Evolutionary conservation across 2,113 vertebrate species (phyloP).

Genomic region (Campylorhamphus procurvoides): DNA sequence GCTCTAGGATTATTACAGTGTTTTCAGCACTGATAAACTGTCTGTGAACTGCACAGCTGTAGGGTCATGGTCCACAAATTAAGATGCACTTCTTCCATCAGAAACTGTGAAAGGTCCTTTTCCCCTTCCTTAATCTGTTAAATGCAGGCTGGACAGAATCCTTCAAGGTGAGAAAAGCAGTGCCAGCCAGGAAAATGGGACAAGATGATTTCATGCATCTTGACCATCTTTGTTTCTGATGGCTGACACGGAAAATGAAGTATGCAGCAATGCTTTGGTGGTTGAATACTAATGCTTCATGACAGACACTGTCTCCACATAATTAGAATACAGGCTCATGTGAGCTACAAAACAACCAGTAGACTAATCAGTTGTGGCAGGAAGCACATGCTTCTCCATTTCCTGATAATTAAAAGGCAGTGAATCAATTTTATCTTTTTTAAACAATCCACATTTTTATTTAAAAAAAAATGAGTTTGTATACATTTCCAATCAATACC

Average conservation of each 20-base stretch:
- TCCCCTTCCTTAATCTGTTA: background rate
- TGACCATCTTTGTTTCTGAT: background rate
- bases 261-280: background rate
- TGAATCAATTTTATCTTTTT: background rate
- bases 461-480: background rate
- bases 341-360: background rate
- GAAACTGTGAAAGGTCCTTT: background rate
- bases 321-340: slow-evolving; percentile 26
- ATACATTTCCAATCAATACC: background rate
- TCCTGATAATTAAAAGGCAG: slow-evolving; percentile 15
- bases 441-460: background rate
- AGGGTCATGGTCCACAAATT: background rate
- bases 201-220: background rate
- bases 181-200: background rate
- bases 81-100: background rate
- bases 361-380: slow-evolving; percentile 54
- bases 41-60: background rate
- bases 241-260: background rate
- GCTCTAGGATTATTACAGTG: background rate
- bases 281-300: slow-evolving; percentile 3
- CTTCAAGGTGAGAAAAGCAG: background rate
- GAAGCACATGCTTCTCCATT: slow-evolving; percentile 47
- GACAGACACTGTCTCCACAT: slow-evolving; percentile 8
- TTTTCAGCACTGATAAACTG: background rate
- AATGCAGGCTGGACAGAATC: background rate